phyloP scores from a whole-genome alignment of 2,888 invertebrate species.

The Brachypterus glaber region DNA sequence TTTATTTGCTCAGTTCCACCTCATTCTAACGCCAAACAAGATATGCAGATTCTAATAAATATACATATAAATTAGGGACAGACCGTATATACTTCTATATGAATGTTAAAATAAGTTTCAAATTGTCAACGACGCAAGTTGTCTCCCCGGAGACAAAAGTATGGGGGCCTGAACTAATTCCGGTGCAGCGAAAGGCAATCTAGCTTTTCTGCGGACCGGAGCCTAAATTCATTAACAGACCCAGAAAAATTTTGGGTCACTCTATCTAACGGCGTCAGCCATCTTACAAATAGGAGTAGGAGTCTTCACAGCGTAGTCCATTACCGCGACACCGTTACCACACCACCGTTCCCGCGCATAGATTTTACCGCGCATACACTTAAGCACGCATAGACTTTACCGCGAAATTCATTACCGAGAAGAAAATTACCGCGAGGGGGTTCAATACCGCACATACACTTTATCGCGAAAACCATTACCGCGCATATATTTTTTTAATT shows the following conservation, averaged over 20 bases:
- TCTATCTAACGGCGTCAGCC: no score
- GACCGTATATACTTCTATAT: conserved; percentile 40
- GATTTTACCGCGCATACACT: no score
- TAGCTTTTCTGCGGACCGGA: conserved; percentile 27
- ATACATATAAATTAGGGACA: conserved; percentile 43
- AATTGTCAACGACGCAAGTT: conserved; percentile 46
- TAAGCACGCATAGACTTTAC: no score
- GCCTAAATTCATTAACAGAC: conserved; percentile 36
- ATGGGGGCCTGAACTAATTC: conserved; percentile 35
- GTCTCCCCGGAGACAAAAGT: conserved; percentile 36
- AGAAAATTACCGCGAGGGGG: no score
- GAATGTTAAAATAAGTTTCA: conserved; percentile 49
- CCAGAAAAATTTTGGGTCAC: conserved; percentile 36
- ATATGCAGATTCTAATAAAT: conserved; percentile 37
- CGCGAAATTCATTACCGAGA: no score
- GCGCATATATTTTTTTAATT: no score
- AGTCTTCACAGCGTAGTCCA: no score
- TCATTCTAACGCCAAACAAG: conserved; percentile 8
- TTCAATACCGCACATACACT: no score
- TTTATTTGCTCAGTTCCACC: conserved; percentile 7
- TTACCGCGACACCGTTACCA: no score
- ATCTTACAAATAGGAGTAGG: no score
- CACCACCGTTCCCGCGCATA: no score
- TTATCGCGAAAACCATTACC: no score
- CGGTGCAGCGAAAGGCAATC: conserved; percentile 35